Conservation (phyloP, 2,797 vertebrate genomes). For the Rallus crepitans region DNA sequence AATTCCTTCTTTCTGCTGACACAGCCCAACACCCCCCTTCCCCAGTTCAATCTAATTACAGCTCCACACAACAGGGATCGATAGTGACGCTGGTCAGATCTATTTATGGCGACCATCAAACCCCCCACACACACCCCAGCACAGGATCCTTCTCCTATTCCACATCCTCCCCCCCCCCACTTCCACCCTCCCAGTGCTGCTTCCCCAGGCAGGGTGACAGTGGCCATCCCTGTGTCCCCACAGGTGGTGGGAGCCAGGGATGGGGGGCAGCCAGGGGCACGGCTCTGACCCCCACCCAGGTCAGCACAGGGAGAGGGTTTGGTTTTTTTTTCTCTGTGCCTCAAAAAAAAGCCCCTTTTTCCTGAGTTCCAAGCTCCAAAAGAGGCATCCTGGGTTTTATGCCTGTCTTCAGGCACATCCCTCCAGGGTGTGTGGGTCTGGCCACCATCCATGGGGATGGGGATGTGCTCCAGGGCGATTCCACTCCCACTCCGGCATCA, state of each 20-base stretch:
- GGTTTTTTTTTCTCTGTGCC: not conserved
- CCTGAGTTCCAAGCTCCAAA: not conserved
- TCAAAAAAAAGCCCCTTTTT: not conserved
- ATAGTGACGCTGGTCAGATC: conserved; percentile 87
- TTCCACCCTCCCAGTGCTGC: not conserved
- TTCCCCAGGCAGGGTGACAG: not conserved
- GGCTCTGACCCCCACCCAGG: not conserved
- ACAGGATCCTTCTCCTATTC: conserved; percentile 86
- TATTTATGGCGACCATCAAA: conserved; percentile 84
- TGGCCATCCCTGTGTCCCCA: not conserved
- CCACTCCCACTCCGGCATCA: not conserved
- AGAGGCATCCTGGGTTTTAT: fast-evolving
- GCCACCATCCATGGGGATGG: fast-evolving
- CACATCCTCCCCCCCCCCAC: conserved; percentile 46
- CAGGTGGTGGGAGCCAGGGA: not conserved
- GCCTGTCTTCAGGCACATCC: fast-evolving
- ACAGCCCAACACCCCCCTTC: conserved; percentile 82
- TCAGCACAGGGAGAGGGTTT: fast-evolving
- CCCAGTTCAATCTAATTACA: conserved; percentile 91
- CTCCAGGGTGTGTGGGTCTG: fast-evolving
- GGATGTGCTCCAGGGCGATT: not conserved
- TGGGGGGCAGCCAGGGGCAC: fast-evolving
- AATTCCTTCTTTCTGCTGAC: conserved; percentile 82
- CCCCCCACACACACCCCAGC: conserved; percentile 46
- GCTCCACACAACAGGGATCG: conserved; percentile 85